A percentile compares a stretch with the other conserved stretches of the same genome.
These are phyloP conservation scores for Cephus pygmeus DNA, from an alignment of 2,888 invertebrate species.

Conservation along the genomic window DNA sequence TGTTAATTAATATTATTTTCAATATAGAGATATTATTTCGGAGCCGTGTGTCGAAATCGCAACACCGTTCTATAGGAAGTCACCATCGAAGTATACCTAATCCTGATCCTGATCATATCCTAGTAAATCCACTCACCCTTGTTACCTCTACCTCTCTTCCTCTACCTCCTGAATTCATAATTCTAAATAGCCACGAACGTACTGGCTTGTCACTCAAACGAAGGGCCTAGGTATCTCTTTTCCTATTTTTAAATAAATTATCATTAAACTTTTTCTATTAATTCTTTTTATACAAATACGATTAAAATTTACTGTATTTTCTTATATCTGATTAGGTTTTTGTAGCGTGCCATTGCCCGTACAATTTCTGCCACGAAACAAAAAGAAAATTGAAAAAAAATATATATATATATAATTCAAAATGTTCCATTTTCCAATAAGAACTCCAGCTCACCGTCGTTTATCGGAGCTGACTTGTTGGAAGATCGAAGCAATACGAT, in stretches of 20 bases:
- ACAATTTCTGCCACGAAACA: conserved; percentile 38
- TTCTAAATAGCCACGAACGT: conserved; percentile 21
- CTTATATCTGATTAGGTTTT: conserved; percentile 46
- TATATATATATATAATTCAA: conserved; percentile 14
- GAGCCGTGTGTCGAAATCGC: too few species aligned
- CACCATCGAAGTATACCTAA: too few species aligned
- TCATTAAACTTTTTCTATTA: conserved; percentile 43
- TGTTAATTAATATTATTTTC: too few species aligned
- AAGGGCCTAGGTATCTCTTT: conserved; percentile 39
- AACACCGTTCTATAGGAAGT: too few species aligned
- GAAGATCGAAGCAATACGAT: conserved; percentile 46
- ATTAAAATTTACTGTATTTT: conserved; percentile 45
- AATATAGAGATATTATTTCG: too few species aligned
- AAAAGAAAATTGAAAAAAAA: conserved; percentile 24
- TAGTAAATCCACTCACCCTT: too few species aligned
- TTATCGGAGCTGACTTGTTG: conserved; percentile 40
- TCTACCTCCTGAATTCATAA: conserved; percentile 6
- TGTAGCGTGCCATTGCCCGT: conserved; percentile 55
- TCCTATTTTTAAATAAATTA: conserved; percentile 12
- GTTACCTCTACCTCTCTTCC: not conserved
- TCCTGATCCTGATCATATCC: too few species aligned
- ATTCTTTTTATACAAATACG: conserved; percentile 45
- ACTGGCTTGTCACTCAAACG: conserved; percentile 16
- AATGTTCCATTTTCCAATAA: conserved; percentile 17
- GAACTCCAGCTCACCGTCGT: conserved; percentile 27